Evolutionary conservation across 92 coral and sea anemone species (phyloP).

Genomic region (Porites cylindrica): DNA sequence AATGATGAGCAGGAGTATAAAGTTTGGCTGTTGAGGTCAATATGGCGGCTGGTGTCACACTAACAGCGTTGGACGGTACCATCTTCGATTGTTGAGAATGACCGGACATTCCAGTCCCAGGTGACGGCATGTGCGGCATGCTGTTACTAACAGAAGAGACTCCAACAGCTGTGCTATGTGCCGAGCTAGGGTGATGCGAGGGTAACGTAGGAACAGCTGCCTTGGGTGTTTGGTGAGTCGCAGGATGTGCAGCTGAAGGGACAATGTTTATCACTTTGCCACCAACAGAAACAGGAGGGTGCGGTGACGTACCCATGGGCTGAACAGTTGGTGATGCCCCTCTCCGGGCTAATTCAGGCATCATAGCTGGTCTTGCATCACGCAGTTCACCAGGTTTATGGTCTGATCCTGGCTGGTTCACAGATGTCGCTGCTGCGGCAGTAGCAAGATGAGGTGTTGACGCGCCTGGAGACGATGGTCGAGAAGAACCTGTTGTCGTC

Average conservation of each 20-base stretch:
- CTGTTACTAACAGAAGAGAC: slow-evolving; percentile 42
- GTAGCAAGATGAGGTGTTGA: slow-evolving; percentile 41
- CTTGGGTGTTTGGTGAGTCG: slow-evolving; percentile 57
- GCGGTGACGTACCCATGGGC: slow-evolving; percentile 23
- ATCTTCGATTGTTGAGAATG: slow-evolving; percentile 61
- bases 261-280: slow-evolving; percentile 58
- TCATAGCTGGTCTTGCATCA: slow-evolving; percentile 62
- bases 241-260: slow-evolving; percentile 55
- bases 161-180: slow-evolving; percentile 34
- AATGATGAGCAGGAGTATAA: slow-evolving; percentile 53
- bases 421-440: slow-evolving; percentile 39
- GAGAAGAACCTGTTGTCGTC: slow-evolving; percentile 49
- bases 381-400: slow-evolving; percentile 63
- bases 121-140: slow-evolving; percentile 54
- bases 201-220: slow-evolving; percentile 47
- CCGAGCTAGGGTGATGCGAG: slow-evolving; percentile 56
- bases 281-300: slow-evolving; percentile 58
- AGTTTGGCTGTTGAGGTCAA: slow-evolving; percentile 50
- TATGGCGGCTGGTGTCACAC: slow-evolving; percentile 60
- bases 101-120: slow-evolving; percentile 26
- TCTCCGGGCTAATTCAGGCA: slow-evolving; percentile 62
- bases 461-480: slow-evolving; percentile 60
- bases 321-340: slow-evolving; percentile 63
- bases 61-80: slow-evolving; percentile 39
- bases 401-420: slow-evolving; percentile 67